phyloP scores from a whole-genome alignment of 2,888 invertebrate genomes.

The Mellilla xanthometata region DNA sequence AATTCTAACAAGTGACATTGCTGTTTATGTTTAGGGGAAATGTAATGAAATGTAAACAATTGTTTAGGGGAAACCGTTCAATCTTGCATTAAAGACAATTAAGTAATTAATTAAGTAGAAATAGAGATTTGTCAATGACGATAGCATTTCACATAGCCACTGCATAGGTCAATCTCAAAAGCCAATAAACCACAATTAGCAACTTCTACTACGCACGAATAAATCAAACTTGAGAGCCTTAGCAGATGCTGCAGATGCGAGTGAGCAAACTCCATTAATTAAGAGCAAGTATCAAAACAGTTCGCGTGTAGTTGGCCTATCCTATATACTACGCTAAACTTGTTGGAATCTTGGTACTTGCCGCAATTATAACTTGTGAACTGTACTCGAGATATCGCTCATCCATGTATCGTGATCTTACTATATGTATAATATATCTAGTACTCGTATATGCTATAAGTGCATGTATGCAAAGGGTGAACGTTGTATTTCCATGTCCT shows the following conservation, averaged over 20 bases:
- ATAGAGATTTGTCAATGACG: no score
- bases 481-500: no score
- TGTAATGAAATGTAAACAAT: no score
- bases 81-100: no score
- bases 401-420: background rate
- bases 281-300: slow-evolving; percentile 25
- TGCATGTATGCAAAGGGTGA: no score
- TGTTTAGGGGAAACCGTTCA: no score
- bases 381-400: slow-evolving; percentile 21
- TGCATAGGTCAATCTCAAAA: no score
- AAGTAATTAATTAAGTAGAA: no score
- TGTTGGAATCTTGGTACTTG: slow-evolving; percentile 25
- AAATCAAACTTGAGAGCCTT: slow-evolving; percentile 8
- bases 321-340: slow-evolving; percentile 15
- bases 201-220: background rate
- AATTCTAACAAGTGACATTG: no score
- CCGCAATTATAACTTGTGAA: slow-evolving; percentile 39
- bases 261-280: slow-evolving; percentile 25
- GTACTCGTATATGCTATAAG: no score
- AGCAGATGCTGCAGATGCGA: slow-evolving; percentile 9
- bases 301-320: slow-evolving; percentile 20
- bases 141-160: no score
- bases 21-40: no score
- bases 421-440: background rate
- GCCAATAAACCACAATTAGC: background rate